These are phyloP conservation scores for Papilio helenus DNA, from an alignment of 1,140 invertebrate species.

Conservation along the genomic window DNA sequence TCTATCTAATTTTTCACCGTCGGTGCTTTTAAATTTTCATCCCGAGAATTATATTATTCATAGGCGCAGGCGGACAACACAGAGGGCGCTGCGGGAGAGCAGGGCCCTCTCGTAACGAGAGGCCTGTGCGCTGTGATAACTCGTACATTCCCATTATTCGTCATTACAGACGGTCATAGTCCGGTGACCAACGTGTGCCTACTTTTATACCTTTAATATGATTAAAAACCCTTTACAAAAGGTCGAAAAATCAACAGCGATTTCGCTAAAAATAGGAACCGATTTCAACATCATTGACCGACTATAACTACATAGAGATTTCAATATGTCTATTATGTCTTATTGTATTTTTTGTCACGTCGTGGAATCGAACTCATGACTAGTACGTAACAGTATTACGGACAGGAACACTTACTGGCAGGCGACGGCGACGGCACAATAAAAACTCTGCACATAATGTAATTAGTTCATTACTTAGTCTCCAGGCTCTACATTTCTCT, in stretches of 20 bases:
- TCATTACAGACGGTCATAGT: conserved; percentile 30
- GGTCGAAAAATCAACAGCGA: background rate
- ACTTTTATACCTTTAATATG: background rate
- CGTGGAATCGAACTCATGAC: background rate
- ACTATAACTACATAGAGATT: background rate
- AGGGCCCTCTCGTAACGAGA: conserved; percentile 23
- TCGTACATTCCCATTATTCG: conserved; percentile 30
- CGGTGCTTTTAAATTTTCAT: conserved; percentile 23
- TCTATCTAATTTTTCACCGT: conserved; percentile 14
- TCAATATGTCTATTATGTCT: background rate
- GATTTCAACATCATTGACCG: background rate
- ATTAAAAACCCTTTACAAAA: background rate
- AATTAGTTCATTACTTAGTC: conserved; percentile 78
- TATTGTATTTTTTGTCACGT: background rate
- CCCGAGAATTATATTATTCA: conserved; percentile 32
- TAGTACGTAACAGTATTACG: background rate
- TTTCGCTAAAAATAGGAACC: background rate
- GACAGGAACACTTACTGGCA: background rate
- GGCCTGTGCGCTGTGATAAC: conserved; percentile 35
- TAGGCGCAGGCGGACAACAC: background rate
- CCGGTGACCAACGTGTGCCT: background rate
- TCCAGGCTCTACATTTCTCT: conserved; percentile 57
- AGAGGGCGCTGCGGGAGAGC: conserved; percentile 26
- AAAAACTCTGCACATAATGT: conserved; percentile 60
- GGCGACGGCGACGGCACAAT: background rate